A percentile compares a stretch with the other conserved stretches of the same genome.
phyloP scores from a whole-genome alignment of 1,140 invertebrate genomes.

The Drosophila teissieri region DNA sequence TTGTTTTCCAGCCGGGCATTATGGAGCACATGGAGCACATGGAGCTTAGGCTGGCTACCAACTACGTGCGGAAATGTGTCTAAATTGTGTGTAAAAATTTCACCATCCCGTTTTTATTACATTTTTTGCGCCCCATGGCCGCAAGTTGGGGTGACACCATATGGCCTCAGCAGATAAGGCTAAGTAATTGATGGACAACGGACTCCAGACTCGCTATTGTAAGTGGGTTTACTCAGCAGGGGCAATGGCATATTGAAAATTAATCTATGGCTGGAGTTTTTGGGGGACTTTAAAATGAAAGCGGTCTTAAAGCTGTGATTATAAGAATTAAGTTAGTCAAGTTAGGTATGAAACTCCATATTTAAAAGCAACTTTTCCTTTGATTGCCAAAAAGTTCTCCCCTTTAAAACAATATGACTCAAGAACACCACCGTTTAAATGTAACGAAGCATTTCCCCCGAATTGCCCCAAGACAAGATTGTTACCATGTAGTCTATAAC shows the following conservation, averaged over 20 bases:
- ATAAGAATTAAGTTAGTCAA: not conserved
- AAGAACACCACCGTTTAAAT: not conserved
- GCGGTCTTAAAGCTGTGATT: not conserved
- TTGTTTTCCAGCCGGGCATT: slow-evolving; percentile 49
- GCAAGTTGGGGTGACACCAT: slow-evolving; percentile 61
- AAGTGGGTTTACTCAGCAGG: slow-evolving; percentile 38
- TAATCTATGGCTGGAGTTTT: slow-evolving; percentile 13
- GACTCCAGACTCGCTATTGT: slow-evolving; percentile 30
- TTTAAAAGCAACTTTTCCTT: no score
- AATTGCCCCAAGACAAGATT: slow-evolving; percentile 13
- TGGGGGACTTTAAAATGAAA: slow-evolving; percentile 6
- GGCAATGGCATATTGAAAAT: slow-evolving; percentile 26
- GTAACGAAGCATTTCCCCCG: not conserved
- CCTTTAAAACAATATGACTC: not conserved
- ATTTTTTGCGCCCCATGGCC: slow-evolving; percentile 24
- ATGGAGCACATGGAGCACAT: slow-evolving; percentile 60
- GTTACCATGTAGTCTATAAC: slow-evolving; percentile 23
- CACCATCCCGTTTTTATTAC: slow-evolving; percentile 64
- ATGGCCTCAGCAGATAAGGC: slow-evolving; percentile 73
- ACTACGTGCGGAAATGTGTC: slow-evolving; percentile 78
- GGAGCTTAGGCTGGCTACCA: slow-evolving; percentile 40
- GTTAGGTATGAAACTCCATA: no score
- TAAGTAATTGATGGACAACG: slow-evolving; percentile 76
- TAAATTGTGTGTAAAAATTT: slow-evolving; percentile 82
- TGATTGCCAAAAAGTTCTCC: not conserved